Evolutionary conservation across 2,797 vertebrate species (phyloP).

Genomic region (Brachyrhaphis roseni): DNA sequence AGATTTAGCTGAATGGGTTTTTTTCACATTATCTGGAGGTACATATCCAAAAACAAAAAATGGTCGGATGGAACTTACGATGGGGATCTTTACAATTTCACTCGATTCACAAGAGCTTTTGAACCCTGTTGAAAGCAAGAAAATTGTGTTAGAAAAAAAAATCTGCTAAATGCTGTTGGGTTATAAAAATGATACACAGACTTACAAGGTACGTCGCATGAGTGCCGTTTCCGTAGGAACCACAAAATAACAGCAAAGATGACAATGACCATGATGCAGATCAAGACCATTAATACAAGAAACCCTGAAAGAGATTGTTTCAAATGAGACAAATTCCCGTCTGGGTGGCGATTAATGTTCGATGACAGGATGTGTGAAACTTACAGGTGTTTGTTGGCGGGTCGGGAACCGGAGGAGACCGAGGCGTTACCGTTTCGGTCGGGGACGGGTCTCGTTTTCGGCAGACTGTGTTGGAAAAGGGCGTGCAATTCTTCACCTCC

Average conservation of each 20-base stretch:
- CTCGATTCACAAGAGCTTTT: slow-evolving; percentile 58
- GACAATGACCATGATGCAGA: not conserved
- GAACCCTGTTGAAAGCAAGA: slow-evolving; percentile 54
- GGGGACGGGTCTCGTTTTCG: slow-evolving; percentile 56
- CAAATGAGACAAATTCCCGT: not conserved
- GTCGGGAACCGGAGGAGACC: slow-evolving; percentile 1
- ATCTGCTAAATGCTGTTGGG: not conserved
- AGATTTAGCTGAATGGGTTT: not conserved
- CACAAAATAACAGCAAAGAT: slow-evolving; percentile 26
- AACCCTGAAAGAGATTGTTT: slow-evolving; percentile 39
- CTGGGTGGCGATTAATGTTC: rapidly evolving
- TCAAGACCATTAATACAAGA: slow-evolving; percentile 29
- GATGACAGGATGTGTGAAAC: not conserved
- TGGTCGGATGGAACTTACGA: slow-evolving; percentile 72
- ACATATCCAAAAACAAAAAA: too few relatives aligned
- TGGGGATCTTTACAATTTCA: slow-evolving; percentile 80
- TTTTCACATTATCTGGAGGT: too few relatives aligned
- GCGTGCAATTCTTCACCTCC: slow-evolving; percentile 74
- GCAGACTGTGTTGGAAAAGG: slow-evolving; percentile 78
- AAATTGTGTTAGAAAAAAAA: not conserved
- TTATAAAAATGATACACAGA: not conserved
- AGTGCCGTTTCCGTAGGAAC: slow-evolving; percentile 43
- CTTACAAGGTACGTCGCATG: slow-evolving; percentile 69
- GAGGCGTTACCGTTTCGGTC: not conserved
- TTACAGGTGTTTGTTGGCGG: slow-evolving; percentile 45